These are phyloP conservation scores for Neogobius melanostomus DNA, from an alignment of 2,113 vertebrate species.

Conservation along the genomic window DNA sequence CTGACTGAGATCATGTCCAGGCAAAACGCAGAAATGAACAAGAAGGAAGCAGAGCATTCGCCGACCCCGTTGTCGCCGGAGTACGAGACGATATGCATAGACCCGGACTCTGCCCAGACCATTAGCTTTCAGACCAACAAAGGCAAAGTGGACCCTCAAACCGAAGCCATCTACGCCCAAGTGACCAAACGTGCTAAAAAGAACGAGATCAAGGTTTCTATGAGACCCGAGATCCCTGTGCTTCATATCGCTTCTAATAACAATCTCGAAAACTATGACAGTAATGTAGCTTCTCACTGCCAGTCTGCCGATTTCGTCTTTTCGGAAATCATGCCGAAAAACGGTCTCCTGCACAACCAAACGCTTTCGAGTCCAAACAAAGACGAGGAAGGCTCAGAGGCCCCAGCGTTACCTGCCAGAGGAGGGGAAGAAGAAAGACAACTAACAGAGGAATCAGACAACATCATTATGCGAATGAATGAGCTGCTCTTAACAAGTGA, in stretches of 20 bases:
- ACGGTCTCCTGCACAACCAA: conserved; percentile 70
- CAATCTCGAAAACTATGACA: conserved; percentile 39
- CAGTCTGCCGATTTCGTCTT: conserved; percentile 64
- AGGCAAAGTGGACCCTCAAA: conserved; percentile 62
- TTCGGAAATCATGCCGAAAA: conserved; percentile 74
- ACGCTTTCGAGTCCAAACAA: conserved; percentile 51
- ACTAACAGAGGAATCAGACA: conserved; percentile 38
- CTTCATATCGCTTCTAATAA: conserved; percentile 76
- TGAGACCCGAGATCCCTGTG: conserved; percentile 75
- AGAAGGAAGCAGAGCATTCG: conserved; percentile 58
- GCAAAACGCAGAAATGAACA: conserved; percentile 61
- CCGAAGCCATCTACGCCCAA: conserved; percentile 81
- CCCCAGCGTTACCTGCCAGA: conserved; percentile 70
- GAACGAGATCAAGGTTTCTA: conserved; percentile 76
- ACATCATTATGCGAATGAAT: conserved; percentile 33
- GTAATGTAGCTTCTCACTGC: conserved; percentile 44
- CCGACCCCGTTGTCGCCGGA: conserved; percentile 73
- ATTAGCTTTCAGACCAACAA: conserved; percentile 72
- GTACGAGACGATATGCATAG: conserved; percentile 79
- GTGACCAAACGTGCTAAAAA: conserved; percentile 81
- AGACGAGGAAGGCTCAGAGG: conserved; percentile 56
- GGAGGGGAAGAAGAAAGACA: conserved; percentile 40
- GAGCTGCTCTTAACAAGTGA: conserved; percentile 31
- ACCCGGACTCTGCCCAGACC: conserved; percentile 72
- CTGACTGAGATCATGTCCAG: conserved; percentile 80